Evolutionary conservation across 2,797 vertebrate genomes (phyloP).

Genomic region (Malacoctenus gilli): DNA sequence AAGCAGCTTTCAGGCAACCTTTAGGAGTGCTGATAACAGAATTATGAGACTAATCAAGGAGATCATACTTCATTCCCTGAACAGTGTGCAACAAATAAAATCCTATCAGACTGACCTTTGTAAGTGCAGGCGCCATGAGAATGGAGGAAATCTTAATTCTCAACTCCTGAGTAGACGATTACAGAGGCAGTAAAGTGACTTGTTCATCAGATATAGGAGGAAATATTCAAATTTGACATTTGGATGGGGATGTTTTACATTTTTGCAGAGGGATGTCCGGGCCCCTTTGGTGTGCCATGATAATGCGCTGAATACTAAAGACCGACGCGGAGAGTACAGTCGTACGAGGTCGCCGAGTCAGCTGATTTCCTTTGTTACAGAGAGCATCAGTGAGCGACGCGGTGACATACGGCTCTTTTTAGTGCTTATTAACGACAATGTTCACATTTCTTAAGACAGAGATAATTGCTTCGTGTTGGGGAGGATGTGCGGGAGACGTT

Average conservation of each 20-base stretch:
- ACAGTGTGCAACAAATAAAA: slow-evolving; percentile 66
- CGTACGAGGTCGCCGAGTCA: slow-evolving; percentile 30
- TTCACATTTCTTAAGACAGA: no score
- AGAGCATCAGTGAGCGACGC: slow-evolving; percentile 5
- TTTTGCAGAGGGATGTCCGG: slow-evolving; percentile 44
- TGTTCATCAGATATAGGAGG: slow-evolving; percentile 60
- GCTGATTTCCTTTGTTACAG: slow-evolving; percentile 21
- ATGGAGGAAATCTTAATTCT: slow-evolving; percentile 49
- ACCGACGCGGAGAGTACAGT: slow-evolving; percentile 8
- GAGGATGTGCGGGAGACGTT: slow-evolving; percentile 8
- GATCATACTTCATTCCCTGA: slow-evolving; percentile 57
- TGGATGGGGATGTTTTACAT: slow-evolving; percentile 64
- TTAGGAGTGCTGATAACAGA: slow-evolving; percentile 61
- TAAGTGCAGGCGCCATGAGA: slow-evolving; percentile 34
- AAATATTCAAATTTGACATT: slow-evolving; percentile 76
- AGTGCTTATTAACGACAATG: no score
- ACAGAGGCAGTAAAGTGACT: slow-evolving; percentile 58
- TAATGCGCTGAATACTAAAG: slow-evolving; percentile 54
- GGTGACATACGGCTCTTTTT: no score
- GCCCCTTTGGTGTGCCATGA: slow-evolving; percentile 17
- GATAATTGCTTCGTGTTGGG: slow-evolving; percentile 21
- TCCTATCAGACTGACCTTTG: slow-evolving; percentile 68
- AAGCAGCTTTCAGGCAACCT: slow-evolving; percentile 56
- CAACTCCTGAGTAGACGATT: slow-evolving; percentile 57
- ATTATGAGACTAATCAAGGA: slow-evolving; percentile 62